Evolutionary conservation across 1,140 invertebrate genomes (phyloP).

Genomic region (Pogonomyrmex barbatus): DNA sequence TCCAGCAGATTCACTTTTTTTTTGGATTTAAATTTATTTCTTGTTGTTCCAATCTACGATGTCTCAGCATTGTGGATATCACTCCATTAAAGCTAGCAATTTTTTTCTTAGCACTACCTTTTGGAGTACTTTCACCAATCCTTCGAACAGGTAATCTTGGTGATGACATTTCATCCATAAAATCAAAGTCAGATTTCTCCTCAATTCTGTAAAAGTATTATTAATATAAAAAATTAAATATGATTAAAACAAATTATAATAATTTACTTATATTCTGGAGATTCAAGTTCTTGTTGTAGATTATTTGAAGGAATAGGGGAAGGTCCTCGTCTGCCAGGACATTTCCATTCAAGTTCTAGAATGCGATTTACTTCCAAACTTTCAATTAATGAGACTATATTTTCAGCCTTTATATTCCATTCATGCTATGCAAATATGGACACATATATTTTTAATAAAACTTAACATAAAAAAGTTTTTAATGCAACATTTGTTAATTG

Average conservation of each 20-base stretch:
- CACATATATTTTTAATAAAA: constrained; percentile 25
- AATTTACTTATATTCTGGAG: constrained; percentile 83
- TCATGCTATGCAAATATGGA: constrained; percentile 75
- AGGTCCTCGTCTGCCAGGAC: constrained; percentile 88
- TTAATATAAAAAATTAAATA: constrained; percentile 18
- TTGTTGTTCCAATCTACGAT: constrained; percentile 88
- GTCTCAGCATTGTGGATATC: constrained; percentile 90
- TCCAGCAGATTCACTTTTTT: constrained; percentile 79
- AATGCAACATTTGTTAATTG: neutral
- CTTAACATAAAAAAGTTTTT: neutral
- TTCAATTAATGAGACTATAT: constrained; percentile 87
- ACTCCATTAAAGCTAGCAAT: constrained; percentile 91
- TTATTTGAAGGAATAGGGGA: constrained; percentile 85
- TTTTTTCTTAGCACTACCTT: constrained; percentile 92
- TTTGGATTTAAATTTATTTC: constrained; percentile 83
- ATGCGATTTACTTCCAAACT: constrained; percentile 86
- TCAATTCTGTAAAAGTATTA: constrained; percentile 82
- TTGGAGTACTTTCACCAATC: constrained; percentile 88
- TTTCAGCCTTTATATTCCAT: constrained; percentile 83
- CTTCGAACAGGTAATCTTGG: constrained; percentile 88
- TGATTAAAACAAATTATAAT: neutral
- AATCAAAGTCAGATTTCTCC: constrained; percentile 91
- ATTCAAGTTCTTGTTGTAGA: constrained; percentile 80
- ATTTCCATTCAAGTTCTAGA: constrained; percentile 88
- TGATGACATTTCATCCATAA: constrained; percentile 91